Base-by-base conservation (phyloP, 2,888 invertebrate genomes). In the Schrankia costaestrigalis region DNA sequence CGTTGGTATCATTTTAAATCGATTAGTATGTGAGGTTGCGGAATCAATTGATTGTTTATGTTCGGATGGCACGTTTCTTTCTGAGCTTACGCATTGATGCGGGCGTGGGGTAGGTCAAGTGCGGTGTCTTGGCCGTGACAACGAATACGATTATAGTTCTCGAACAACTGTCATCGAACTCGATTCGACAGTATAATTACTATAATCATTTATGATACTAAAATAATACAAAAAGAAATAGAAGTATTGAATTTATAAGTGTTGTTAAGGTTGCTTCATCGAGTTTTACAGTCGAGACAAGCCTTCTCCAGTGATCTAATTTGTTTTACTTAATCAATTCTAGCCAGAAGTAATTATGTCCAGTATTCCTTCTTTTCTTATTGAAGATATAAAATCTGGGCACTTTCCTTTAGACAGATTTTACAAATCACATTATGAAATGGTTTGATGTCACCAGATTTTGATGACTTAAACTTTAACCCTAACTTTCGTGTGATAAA, bases 91-190 rank as follows among this genome's bases (percentile, higher is more conserved):
- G 63, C 71, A 65, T 60, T 66, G 58, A 18, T 46, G 38, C 52
- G 39, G 35, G 57, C 36, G 37, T 41, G 46, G 65, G 58, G 64
- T 70, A 73, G 80, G 82, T 82, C 80, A 81, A 80, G 80, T 63
- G 46, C 78, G 51, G 11, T 34, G 22, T 28, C 34, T 33, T 61
- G 80, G 43, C 78, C 79, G 62, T 78, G 77, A 74, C 79, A 74
- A 68, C 70, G 63, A 72, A 53, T 66, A 49, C 36, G 10, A 37
- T 46, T 36, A 8, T 46, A 41, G 31, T 31, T 49, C 46, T 56
- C 41, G 38, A 21, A 21, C 31, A 26, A 43, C 67, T 71, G 69
- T 67, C 68, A 68, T 70, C 70, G 70, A 68, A 69, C 69, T 66
- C 52, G 41, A 53, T 50, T 53, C 43, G 53, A 63, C 50, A 50